These are phyloP conservation scores for Chrysocyon brachyurus DNA, from an alignment of 2,797 vertebrate species.

Conservation along the genomic window DNA sequence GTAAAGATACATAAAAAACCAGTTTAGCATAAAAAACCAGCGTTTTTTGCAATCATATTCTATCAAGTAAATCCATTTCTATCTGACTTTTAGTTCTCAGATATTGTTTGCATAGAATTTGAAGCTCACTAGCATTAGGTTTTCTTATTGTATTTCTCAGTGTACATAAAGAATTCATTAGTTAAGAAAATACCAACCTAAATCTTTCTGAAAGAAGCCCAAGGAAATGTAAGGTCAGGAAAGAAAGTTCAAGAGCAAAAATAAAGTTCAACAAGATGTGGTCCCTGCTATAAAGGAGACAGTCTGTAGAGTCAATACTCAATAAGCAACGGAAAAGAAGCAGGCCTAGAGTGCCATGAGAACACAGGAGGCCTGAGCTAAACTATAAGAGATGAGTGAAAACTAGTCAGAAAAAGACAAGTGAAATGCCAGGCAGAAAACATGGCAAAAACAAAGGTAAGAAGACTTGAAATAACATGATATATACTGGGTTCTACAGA, in stretches of 20 bases:
- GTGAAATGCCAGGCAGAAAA: neutral
- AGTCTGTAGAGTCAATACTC: neutral
- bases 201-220: constrained; percentile 45
- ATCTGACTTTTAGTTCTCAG: neutral
- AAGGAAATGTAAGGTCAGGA: neutral
- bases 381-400: neutral
- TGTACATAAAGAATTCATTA: constrained; percentile 40
- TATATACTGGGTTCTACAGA: neutral
- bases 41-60: neutral
- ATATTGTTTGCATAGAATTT: neutral
- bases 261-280: neutral
- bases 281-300: neutral
- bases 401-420: constrained; percentile 33
- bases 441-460: neutral
- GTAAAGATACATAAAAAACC: neutral
- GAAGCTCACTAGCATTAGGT: neutral
- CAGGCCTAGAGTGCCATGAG: no score
- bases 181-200: constrained; percentile 33
- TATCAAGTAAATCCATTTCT: constrained; percentile 2
- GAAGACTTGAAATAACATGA: neutral
- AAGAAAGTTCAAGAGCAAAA: constrained; percentile 45
- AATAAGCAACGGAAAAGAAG: neutral
- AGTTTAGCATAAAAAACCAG: neutral
- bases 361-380: neutral
- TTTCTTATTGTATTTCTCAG: neutral